Conservation (phyloP, 2,888 invertebrate species). For the Andrena trimmerana region DNA sequence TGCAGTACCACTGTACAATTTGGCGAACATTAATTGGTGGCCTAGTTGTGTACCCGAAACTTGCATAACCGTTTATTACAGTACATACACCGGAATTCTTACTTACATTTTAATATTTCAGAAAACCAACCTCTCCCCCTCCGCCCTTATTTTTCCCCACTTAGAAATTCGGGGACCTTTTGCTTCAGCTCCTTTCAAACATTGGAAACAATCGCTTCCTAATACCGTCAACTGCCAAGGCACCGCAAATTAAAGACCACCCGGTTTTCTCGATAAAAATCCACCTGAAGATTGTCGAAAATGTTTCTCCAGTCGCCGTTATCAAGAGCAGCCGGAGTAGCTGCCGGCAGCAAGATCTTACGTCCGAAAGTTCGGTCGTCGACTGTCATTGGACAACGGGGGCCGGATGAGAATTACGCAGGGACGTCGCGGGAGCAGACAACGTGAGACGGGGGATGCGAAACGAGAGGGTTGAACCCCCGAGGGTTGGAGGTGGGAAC, state of each 20-base stretch:
- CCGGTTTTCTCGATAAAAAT: not conserved
- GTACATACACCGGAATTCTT: slow-evolving; percentile 7
- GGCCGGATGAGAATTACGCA: slow-evolving; percentile 6
- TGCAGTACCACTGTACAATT: slow-evolving; percentile 29
- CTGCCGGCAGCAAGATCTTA: not conserved
- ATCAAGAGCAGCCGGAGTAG: not conserved
- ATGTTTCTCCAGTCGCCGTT: not conserved
- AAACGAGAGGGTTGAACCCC: slow-evolving; percentile 58
- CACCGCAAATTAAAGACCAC: not conserved
- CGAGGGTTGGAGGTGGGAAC: slow-evolving; percentile 38
- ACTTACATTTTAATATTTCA: not conserved
- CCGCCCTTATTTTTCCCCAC: too few relatives aligned
- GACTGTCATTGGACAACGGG: slow-evolving; percentile 1
- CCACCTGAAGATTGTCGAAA: not conserved
- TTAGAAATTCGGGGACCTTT: not conserved
- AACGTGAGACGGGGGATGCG: slow-evolving; percentile 34
- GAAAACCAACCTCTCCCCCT: not conserved
- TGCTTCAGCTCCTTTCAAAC: not conserved
- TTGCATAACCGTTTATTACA: slow-evolving; percentile 14
- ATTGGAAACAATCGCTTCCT: not conserved
- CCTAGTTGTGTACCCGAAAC: slow-evolving; percentile 10
- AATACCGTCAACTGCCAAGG: not conserved
- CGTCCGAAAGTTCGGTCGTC: not conserved
- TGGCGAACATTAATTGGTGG: slow-evolving; percentile 35
- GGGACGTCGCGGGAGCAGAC: slow-evolving; percentile 8